phyloP scores from a whole-genome alignment of 2,113 vertebrate species.

The Pituophis catenifer region DNA sequence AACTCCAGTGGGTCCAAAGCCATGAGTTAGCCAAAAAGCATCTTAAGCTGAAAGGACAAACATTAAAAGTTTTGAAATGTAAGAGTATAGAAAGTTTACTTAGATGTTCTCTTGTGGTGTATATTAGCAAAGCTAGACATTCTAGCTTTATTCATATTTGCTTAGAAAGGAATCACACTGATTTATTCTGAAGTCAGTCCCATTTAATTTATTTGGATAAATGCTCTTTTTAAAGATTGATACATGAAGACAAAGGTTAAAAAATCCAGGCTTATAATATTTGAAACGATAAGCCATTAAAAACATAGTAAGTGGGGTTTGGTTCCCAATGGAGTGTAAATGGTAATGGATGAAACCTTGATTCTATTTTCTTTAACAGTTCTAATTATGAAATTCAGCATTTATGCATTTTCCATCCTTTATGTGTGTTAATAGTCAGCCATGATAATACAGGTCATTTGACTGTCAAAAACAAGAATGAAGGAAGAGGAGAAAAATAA shows the following conservation, averaged over 20 bases:
- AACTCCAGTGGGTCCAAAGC: background rate
- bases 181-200: background rate
- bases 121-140: background rate
- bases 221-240: background rate
- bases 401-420: background rate
- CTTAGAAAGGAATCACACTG: background rate
- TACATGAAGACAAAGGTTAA: background rate
- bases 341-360: background rate
- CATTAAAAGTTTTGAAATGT: background rate
- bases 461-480: background rate
- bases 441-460: background rate
- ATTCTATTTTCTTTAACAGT: background rate
- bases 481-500: background rate
- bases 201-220: background rate
- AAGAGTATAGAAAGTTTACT: background rate
- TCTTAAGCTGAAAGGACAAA: background rate
- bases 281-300: background rate
- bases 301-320: background rate
- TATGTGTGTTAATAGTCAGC: slow-evolving; percentile 5
- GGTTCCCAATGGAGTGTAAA: background rate
- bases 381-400: background rate
- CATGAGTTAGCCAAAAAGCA: background rate
- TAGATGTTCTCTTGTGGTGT: background rate
- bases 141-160: background rate
- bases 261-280: background rate